phyloP scores from a whole-genome alignment of 2,113 vertebrate species.

The Gymnocephalus cernua region DNA sequence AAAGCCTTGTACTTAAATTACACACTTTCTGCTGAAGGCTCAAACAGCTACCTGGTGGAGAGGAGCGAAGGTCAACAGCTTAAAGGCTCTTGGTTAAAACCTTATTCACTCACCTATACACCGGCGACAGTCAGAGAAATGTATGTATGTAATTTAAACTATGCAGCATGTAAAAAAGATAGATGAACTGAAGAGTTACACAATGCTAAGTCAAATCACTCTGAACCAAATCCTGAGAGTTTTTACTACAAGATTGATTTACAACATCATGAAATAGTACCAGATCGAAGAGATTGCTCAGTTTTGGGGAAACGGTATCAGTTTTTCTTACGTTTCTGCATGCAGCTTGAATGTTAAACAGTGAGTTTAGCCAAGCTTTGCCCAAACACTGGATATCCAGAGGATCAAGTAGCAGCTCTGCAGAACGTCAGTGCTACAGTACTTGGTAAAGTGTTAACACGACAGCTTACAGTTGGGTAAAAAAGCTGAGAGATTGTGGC shows the following conservation, averaged over 20 bases:
- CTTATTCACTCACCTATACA: neutral
- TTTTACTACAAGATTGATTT: constrained; percentile 20
- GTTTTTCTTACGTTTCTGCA: neutral
- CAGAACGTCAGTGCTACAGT: constrained; percentile 18
- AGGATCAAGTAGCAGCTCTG: constrained; percentile 38
- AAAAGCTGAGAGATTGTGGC: constrained; percentile 8
- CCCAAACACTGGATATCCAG: constrained; percentile 28
- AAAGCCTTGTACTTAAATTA: constrained; percentile 20
- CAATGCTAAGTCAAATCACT: neutral
- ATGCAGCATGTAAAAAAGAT: constrained; percentile 1
- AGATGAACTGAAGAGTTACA: neutral
- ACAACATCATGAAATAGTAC: constrained; percentile 15
- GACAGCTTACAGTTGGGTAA: constrained; percentile 23
- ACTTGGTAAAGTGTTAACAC: constrained; percentile 34
- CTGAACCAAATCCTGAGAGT: neutral
- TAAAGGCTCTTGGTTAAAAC: constrained; percentile 24
- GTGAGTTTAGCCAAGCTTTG: constrained; percentile 5
- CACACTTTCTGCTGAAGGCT: constrained; percentile 14
- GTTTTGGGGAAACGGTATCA: neutral
- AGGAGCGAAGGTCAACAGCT: constrained; percentile 41
- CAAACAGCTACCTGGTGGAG: constrained; percentile 35
- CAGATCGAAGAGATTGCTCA: constrained; percentile 25
- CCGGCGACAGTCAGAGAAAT: neutral
- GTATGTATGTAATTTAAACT: neutral
- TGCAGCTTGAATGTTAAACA: constrained; percentile 27